These are phyloP conservation scores for Dasyprocta punctata DNA, from an alignment of 2,113 vertebrate genomes.

Conservation along the genomic window DNA sequence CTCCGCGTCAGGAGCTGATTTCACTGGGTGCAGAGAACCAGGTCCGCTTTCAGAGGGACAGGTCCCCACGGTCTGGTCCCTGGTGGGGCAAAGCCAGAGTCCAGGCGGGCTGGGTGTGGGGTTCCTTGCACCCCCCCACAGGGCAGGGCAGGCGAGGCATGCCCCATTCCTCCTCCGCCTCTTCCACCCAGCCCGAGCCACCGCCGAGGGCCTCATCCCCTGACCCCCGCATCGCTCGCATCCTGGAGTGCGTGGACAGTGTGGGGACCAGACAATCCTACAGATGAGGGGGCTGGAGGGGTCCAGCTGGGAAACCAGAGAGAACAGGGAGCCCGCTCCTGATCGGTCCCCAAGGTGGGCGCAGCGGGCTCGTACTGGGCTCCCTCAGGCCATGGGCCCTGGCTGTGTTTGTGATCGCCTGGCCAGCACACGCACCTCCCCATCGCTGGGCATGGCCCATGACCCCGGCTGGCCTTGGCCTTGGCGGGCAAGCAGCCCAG, in stretches of 20 bases:
- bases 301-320: background rate
- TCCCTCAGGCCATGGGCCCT: background rate
- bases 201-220: background rate
- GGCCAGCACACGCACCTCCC: background rate
- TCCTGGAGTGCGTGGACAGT: accelerated
- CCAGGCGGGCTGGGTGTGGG: background rate
- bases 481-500: background rate
- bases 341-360: background rate
- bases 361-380: background rate
- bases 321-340: background rate
- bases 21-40: accelerated
- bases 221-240: too few relatives aligned
- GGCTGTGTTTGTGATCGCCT: background rate
- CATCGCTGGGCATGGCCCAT: background rate
- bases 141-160: background rate
- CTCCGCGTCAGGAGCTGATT: accelerated
- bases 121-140: background rate
- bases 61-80: background rate
- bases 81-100: background rate
- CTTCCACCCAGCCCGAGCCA: background rate
- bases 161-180: background rate
- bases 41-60: background rate
- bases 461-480: background rate
- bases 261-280: accelerated
- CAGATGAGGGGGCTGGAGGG: background rate